Base-by-base conservation (phyloP, 2,797 vertebrate genomes). In the Lepus townsendii region DNA sequence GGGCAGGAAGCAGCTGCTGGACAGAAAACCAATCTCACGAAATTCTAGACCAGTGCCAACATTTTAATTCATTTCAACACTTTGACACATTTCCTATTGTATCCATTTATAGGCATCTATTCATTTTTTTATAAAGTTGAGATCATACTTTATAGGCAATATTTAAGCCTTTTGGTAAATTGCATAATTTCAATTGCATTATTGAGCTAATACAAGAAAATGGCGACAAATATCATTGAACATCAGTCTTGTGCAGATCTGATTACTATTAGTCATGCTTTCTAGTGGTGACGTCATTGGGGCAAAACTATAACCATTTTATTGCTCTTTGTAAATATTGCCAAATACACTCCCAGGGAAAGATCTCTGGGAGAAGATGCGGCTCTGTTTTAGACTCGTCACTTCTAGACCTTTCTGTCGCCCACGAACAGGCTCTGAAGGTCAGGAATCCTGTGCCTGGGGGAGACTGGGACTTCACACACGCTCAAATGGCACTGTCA, bases 401-500 rank as follows among this genome's bases (percentile, higher is more conserved):
- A 30, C 26, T 68, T 72, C 20, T 50, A 50, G 83, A 78, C 38
- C 7, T 83, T 91, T 57, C 17, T 16, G n/a, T 80, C 5, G 84
- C 32, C 26, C 35, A 68, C 7, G 77, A 72, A 54, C 11, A 68
- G 19, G 24, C 19, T 77, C 12, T 86, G 82, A 92, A 88, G 57
- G 17, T 80, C 90, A 69, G 38, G 38, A 63, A 2, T 54, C 20
- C n/a, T 42, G 30, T 52, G 60, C 24, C 50, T 7, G 38, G 26
- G 26, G 35, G 54, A 50, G 83, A 4, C 14, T 30, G 38, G 19
- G 17, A 35, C 30, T 76, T 32, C 73, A 71, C 65, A 83, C 83
- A 22, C 93, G 89, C 83, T 42, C 69, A 95, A 95, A 19, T 54
- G 75, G 26, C 19, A 30, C 72, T 65, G 13, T 69, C 86, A 88